phyloP scores from a whole-genome alignment of 2,888 invertebrate species.

The Plebejus argus region DNA sequence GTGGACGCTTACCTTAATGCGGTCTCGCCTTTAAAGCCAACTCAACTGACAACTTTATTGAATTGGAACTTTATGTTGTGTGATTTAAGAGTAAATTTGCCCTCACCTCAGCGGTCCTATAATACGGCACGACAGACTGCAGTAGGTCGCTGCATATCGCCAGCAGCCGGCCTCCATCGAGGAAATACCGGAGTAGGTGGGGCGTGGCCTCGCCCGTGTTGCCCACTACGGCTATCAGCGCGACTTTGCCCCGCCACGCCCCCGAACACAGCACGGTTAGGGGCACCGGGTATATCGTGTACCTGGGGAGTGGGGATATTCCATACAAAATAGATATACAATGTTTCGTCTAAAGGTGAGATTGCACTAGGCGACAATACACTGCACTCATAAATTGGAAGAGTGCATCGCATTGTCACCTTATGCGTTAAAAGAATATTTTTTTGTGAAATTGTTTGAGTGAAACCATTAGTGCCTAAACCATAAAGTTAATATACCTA shows the following conservation, averaged over 20 bases:
- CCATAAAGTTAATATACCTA: too few relatives aligned
- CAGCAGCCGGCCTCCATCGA: slow-evolving; percentile 87
- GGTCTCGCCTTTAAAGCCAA: too few relatives aligned
- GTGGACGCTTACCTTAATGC: too few relatives aligned
- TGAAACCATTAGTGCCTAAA: too few relatives aligned
- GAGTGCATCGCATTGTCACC: too few relatives aligned
- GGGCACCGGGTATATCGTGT: slow-evolving; percentile 83
- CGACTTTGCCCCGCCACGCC: slow-evolving; percentile 84
- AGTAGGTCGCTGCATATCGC: slow-evolving; percentile 91
- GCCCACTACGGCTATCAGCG: slow-evolving; percentile 89
- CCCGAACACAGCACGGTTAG: slow-evolving; percentile 65
- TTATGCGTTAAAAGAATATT: too few relatives aligned
- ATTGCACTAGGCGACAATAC: too few relatives aligned
- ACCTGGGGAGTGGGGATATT: slow-evolving; percentile 64
- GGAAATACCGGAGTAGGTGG: slow-evolving; percentile 85
- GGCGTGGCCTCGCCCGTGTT: slow-evolving; percentile 84
- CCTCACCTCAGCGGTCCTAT: slow-evolving; percentile 89
- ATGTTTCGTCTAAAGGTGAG: too few relatives aligned
- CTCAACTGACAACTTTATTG: too few relatives aligned
- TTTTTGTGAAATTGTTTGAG: too few relatives aligned
- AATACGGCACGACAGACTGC: slow-evolving; percentile 88
- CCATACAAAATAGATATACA: background rate
- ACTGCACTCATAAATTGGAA: too few relatives aligned
- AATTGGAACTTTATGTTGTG: too few relatives aligned
- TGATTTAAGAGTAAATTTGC: background rate